phyloP scores from a whole-genome alignment of 2,113 vertebrate species.

The Mormyrus lacerda region DNA sequence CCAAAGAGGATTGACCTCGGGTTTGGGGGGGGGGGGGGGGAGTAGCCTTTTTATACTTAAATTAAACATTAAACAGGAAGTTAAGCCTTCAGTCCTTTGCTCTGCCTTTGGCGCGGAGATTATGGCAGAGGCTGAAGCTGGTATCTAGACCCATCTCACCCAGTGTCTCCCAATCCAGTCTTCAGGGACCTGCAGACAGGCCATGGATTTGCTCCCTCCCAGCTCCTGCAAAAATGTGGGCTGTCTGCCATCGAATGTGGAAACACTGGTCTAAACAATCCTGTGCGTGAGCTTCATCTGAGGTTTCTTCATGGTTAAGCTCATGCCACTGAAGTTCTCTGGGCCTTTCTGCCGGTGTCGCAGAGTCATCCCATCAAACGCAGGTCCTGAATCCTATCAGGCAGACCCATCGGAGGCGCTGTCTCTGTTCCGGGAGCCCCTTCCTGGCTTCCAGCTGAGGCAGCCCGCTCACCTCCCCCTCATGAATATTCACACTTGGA shows the following conservation, averaged over 20 bases:
- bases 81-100: background rate
- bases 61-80: no score
- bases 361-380: background rate
- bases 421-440: background rate
- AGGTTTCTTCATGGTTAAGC: background rate
- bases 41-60: background rate
- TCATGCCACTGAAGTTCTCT: background rate
- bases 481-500: background rate
- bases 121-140: background rate
- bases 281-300: background rate
- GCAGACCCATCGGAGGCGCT: background rate
- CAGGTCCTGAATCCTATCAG: background rate
- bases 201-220: background rate
- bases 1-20: background rate
- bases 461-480: no score
- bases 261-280: background rate
- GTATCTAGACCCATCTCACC: background rate
- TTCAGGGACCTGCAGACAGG: background rate
- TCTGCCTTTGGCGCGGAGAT: background rate
- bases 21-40: background rate
- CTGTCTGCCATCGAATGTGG: no score
- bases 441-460: background rate
- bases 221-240: background rate
- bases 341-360: no score
- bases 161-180: background rate